Percentiles rank a stretch among this genome's conserved stretches.
Conservation (phyloP, 2,797 vertebrate genomes). For the Dendrocincla tyrannina region DNA sequence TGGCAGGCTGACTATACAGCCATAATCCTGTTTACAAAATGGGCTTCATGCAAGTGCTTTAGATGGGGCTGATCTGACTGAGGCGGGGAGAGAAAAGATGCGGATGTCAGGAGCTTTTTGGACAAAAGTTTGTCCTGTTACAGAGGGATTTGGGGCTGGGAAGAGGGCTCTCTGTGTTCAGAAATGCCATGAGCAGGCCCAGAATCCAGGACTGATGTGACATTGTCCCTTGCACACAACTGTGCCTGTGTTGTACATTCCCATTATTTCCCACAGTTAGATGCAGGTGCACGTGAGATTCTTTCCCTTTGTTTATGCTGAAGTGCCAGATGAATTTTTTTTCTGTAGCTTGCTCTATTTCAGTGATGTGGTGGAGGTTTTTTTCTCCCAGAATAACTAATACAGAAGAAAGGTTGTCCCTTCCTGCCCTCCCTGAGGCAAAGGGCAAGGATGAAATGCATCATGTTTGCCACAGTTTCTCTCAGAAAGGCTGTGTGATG, state of each 20-base stretch:
- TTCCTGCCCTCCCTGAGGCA: neutral
- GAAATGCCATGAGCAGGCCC: neutral
- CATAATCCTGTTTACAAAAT: slow-evolving; percentile 70
- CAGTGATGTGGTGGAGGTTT: neutral
- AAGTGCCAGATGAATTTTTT: neutral
- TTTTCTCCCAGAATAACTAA: neutral
- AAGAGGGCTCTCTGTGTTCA: neutral
- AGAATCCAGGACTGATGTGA: neutral
- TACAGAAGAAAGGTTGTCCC: neutral
- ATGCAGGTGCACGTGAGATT: neutral
- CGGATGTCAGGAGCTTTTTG: slow-evolving; percentile 38
- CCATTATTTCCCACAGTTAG: neutral
- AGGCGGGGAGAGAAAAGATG: slow-evolving; percentile 48
- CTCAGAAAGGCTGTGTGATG: neutral
- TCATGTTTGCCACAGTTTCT: neutral
- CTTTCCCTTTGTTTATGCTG: neutral
- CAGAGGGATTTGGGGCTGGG: slow-evolving; percentile 17
- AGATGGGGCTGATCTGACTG: slow-evolving; percentile 54
- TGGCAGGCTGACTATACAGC: slow-evolving; percentile 60
- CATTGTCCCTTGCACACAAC: neutral
- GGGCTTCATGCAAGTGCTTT: slow-evolving; percentile 62
- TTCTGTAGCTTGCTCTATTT: neutral
- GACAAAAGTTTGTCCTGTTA: slow-evolving; percentile 26
- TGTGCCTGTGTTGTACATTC: neutral
- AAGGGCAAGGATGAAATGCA: neutral